Conservation (phyloP, 1,140 invertebrate species). For the Drosophila chauvacae region DNA sequence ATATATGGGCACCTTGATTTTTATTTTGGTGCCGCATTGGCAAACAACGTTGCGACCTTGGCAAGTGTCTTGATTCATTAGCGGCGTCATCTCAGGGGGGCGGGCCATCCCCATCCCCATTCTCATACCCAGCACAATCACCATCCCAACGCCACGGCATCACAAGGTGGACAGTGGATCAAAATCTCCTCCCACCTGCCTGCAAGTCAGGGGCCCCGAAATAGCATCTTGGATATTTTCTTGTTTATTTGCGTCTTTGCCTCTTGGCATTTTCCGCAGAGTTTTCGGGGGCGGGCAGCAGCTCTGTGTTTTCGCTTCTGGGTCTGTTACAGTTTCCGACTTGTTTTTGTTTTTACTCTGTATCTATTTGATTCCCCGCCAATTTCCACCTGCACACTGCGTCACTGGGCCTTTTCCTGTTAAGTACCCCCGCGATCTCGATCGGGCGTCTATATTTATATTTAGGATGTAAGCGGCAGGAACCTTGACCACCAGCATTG, state of each 20-base stretch:
- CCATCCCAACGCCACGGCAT: constrained; percentile 46
- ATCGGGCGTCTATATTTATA: constrained; percentile 58
- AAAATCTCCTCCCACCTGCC: constrained; percentile 36
- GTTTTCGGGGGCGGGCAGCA: constrained; percentile 33
- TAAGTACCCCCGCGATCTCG: constrained; percentile 40
- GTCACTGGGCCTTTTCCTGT: constrained; percentile 73
- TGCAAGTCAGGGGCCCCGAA: constrained; percentile 49
- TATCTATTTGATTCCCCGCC: constrained; percentile 58
- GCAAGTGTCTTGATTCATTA: constrained; percentile 70
- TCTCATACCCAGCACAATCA: background rate
- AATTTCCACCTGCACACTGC: constrained; percentile 74
- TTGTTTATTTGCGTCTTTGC: constrained; percentile 63
- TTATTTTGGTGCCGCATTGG: constrained; percentile 63
- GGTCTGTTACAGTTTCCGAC: constrained; percentile 26
- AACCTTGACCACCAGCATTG: constrained; percentile 75
- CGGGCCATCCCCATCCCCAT: constrained; percentile 7
- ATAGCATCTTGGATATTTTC: constrained; percentile 45
- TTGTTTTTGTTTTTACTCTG: constrained; percentile 36
- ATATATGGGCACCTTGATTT: constrained; percentile 58
- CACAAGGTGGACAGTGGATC: constrained; percentile 61
- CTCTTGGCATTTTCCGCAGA: constrained; percentile 34
- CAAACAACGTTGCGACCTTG: constrained; percentile 67
- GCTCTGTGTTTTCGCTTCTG: constrained; percentile 23
- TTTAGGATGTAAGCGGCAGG: constrained; percentile 56
- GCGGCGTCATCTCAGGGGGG: constrained; percentile 58